Evolutionary conservation across 2,113 vertebrate species (phyloP), one percentile per base, ranked within the genome.

Genomic region (Salminus brasiliensis): DNA sequence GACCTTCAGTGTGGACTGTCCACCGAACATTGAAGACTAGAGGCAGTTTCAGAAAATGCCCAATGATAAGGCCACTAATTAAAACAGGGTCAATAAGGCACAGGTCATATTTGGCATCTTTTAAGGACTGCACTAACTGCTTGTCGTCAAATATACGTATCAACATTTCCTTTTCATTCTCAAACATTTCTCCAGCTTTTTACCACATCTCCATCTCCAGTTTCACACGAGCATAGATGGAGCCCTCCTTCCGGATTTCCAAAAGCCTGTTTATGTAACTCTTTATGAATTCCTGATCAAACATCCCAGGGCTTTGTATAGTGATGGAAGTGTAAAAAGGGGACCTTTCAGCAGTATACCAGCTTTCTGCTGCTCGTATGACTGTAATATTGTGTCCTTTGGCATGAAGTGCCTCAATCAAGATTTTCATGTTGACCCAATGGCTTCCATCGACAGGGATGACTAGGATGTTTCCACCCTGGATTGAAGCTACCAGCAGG

Each of bases 391-490:
- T 84, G 0, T 93, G 92, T 11, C 88, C 90, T 55, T 71, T 85
- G n/a, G 7, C 74, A 12, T 86, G 80, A 13, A 94, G 91, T 16
- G 88, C 86, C 12, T 89, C 41, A 0, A 95, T 60, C 5, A 93
- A 73, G 6, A 41, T 65, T 18, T 91, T 86, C 49, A 90, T 79
- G 75, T 91, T 91, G 3, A 93, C 43, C 90, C 88, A 92, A 32
- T 92, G 92, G 81, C 92, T 95, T 23, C 82, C 90, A 18, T 89
- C 91, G 0, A 79, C 79, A 0, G 89, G 92, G 85, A 91, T 92
- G 18, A 92, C 88, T 43, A 94, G 73, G 4, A 93, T 87, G 4
- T 89, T 91, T 0, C 88, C 92, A 0, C 65, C n/a, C 1, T 53
- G 29, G 5, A 65, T n/a, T 23, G 53, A 45, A 21, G 21, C n/a